Evolutionary conservation across 2,888 invertebrate genomes (phyloP), one percentile per base, ranked within the genome.

Genomic region (Dicycla oo): DNA sequence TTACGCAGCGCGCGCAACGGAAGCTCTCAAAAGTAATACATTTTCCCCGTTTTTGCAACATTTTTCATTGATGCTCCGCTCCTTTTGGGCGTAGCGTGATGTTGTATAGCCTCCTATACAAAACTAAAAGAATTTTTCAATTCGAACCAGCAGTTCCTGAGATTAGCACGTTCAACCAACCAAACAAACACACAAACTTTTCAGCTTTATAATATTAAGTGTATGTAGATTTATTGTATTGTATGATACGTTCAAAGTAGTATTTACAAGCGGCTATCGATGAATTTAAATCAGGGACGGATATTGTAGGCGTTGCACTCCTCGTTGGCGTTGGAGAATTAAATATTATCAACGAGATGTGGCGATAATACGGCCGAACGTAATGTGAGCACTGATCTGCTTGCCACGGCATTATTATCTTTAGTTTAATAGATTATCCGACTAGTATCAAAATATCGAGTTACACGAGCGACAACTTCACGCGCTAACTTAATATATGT

Each of bases 261-360:
- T 79, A 75, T 73, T 82, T 82, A 76, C 74, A 80, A 80, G 60
- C 74, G 67, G 58, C 58, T 79, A 84, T 86, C 86, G 78, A 82
- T 83, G 84, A 76, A 86, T 87, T 87, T 82, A 73, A 86, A 86
- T 76, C 82, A 81, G 79, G 62, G 71, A 68, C 58, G 63, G 63
- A 80, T 83, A 77, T 81, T 72, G 87, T 86, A 83, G 87, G 86
- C 85, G 83, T 82, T 69, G 78, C 78, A 65, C 72, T 76, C 72
- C 74, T 69, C 62, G 76, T 61, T 67, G 68, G 40, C 67, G 30
- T 51, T 74, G 75, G 64, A 76, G 78, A 87, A 84, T 87, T 85
- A 81, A 86, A 85, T 86, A 83, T 81, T 86, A 83, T 81, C 78
- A 73, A 69, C 78, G 68, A 86, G 83, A 86, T 86, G 76, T 51